Evolutionary conservation across 2,888 invertebrate genomes (phyloP), one percentile per base, ranked within the genome.

Genomic region (Tupiocoris notatus): DNA sequence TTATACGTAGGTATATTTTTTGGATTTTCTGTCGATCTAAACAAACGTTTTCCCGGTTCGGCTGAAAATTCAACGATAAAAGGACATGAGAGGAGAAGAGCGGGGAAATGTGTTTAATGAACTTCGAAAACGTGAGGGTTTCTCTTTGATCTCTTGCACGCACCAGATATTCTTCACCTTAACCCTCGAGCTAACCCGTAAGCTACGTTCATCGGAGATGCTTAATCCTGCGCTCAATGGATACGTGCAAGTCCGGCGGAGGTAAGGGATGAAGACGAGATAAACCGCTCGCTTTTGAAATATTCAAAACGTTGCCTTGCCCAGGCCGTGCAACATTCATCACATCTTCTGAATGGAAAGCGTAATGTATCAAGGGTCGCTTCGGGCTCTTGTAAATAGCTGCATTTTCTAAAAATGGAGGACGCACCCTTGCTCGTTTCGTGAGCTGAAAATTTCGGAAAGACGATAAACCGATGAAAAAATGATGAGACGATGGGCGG

Each of bases 101-200:
- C n/a, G 39, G 12, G 39, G 39, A 12, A 12, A 12, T 39, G 39
- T 65, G 65, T 65, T 65, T 39, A 65, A 65, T 39, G 65, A 39
- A 25, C 65, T 39, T 65, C 17, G 65, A 20, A 39, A 39, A 65
- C 39, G 39, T 39, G 39, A 39, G 39, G 39, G 39, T 57, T 22
- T 22, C 67, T 22, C 67, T 67, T 67, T 67, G 67, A 67, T 57
- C 20, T 57, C 17, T 9, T 12, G 21, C 57, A 67, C 67, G 67
- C 67, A 67, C 67, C 67, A 67, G 57, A 57, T 57, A 67, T 67
- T 57, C 67, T 67, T 67, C 56, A 39, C 39, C 39, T 12, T 7
- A 39, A 39, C 39, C 39, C 39, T 39, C 39, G 39, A 39, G 39
- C 39, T 39, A n/a, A n/a, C n/a, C 39, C 39, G 12, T 39, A n/a